Evolutionary conservation across 2,888 invertebrate genomes (phyloP).

Genomic region (Hirtodrosophila alboralis): DNA sequence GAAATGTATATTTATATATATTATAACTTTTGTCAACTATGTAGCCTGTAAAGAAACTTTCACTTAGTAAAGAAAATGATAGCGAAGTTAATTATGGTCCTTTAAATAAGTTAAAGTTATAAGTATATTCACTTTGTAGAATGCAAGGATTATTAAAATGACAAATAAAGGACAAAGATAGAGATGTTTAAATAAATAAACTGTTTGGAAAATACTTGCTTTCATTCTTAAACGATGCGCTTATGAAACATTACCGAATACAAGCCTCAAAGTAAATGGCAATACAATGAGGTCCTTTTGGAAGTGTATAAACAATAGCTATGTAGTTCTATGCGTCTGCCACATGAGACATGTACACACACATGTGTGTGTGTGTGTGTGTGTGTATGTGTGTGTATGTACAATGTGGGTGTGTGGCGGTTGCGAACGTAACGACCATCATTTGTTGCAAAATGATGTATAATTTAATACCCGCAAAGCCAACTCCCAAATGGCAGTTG

Average conservation of each 20-base stretch:
- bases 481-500: conserved; percentile 75
- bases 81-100: no score
- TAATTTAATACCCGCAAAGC: conserved; percentile 82
- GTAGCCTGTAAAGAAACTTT: no score
- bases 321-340: conserved; percentile 43
- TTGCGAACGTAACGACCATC: conserved; percentile 75
- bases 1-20: no score
- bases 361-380: conserved; percentile 7
- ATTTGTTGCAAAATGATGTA: conserved; percentile 81
- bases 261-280: conserved; percentile 28
- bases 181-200: no score
- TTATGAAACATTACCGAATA: neutral
- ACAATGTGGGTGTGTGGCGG: conserved; percentile 20
- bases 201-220: neutral
- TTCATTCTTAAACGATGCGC: conserved; percentile 3
- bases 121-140: no score
- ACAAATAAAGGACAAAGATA: no score
- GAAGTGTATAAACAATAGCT: conserved; percentile 50
- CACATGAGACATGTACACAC: conserved; percentile 47
- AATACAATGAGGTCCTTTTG: conserved; percentile 38
- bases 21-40: no score
- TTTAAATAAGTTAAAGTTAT: no score
- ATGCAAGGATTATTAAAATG: no score
- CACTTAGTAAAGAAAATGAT: no score
- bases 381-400: conserved; percentile 1